phyloP scores from a whole-genome alignment of 1,140 invertebrate species.

The Drosophila nannoptera region DNA sequence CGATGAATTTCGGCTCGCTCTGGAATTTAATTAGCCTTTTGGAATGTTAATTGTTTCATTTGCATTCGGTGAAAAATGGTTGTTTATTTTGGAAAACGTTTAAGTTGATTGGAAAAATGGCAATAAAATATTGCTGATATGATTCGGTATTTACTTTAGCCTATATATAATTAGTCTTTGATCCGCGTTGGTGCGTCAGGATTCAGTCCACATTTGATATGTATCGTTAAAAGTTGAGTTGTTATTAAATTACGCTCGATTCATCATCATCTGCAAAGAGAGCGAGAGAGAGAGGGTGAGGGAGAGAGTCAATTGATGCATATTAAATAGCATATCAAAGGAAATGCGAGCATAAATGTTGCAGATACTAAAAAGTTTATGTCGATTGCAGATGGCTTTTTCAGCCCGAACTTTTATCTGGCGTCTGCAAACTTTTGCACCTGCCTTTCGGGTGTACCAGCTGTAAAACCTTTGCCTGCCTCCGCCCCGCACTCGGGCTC shows the following conservation, averaged over 20 bases:
- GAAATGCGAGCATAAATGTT: conserved; percentile 6
- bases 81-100: conserved; percentile 8
- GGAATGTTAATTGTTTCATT: conserved; percentile 17
- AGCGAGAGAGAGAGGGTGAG: background rate
- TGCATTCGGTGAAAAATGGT: background rate
- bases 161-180: conserved; percentile 24
- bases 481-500: conserved; percentile 35
- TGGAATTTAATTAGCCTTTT: conserved; percentile 25
- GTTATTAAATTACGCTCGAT: conserved; percentile 14
- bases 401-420: conserved; percentile 27
- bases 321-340: background rate
- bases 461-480: conserved; percentile 33
- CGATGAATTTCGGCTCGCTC: conserved; percentile 12
- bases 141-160: conserved; percentile 8
- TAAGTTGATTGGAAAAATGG: conserved; percentile 15
- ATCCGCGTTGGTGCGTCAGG: conserved; percentile 32
- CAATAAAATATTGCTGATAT: conserved; percentile 31
- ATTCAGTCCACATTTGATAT: conserved; percentile 73
- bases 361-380: background rate
- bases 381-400: no score
- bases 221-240: conserved; percentile 59
- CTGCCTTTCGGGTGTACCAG: conserved; percentile 15
- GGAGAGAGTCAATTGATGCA: conserved; percentile 2
- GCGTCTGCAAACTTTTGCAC: background rate
- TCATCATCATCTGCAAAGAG: conserved; percentile 30